Percentiles rank a stretch among this genome's conserved stretches.
Conservation (phyloP, 2,888 invertebrate genomes). For the Ennomos fuscantarius region DNA sequence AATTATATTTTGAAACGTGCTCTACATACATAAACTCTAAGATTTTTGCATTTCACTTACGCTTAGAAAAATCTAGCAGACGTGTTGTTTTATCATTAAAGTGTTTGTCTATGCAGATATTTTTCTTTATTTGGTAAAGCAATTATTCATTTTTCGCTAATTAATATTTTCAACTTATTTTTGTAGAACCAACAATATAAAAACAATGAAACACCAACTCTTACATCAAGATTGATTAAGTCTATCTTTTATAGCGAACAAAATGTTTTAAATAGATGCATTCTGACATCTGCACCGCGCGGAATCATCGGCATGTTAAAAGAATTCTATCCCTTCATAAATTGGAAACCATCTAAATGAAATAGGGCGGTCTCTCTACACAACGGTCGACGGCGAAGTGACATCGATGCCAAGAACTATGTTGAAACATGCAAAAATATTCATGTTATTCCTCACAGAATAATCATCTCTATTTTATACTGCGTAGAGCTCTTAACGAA, state of each 20-base stretch:
- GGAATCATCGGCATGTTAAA: constrained; percentile 11
- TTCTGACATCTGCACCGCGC: background rate
- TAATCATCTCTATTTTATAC: constrained; percentile 9
- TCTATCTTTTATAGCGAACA: background rate
- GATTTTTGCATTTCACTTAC: constrained; percentile 27
- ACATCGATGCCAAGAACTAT: constrained; percentile 34
- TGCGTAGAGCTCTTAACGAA: constrained; percentile 8
- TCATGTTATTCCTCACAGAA: constrained; percentile 2
- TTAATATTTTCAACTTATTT: too few relatives aligned
- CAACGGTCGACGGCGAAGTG: constrained; percentile 25
- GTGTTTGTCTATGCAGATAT: background rate
- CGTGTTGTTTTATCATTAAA: constrained; percentile 18
- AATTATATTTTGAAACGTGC: constrained; percentile 13
- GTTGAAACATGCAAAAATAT: constrained; percentile 29
- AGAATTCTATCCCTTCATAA: constrained; percentile 17
- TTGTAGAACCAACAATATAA: too few relatives aligned
- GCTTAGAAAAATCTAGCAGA: constrained; percentile 13
- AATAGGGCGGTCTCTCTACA: constrained; percentile 29
- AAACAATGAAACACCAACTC: too few relatives aligned
- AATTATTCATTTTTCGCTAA: too few relatives aligned
- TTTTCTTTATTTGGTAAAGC: too few relatives aligned
- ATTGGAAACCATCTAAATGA: constrained; percentile 21
- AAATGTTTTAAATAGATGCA: background rate
- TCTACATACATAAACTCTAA: constrained; percentile 6
- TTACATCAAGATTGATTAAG: too few relatives aligned